Evolutionary conservation across 2,888 invertebrate species (phyloP), one percentile per base, ranked within the genome.

Genomic region (Cataglyphis altisquamis): DNA sequence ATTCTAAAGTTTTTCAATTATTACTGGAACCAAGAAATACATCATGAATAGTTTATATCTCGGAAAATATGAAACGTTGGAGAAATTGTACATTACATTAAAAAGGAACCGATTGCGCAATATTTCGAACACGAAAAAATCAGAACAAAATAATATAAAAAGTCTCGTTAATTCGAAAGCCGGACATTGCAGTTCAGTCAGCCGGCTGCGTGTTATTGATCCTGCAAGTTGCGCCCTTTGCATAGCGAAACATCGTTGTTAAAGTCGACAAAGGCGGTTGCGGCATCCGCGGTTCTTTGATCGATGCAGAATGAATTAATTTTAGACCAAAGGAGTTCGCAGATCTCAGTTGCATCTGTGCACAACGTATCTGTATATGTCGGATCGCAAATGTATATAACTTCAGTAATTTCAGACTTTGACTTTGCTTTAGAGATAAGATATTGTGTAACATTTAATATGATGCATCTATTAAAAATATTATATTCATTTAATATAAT

Each of bases 201-300:
- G 77, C 29, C 57, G 64, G 41, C 55, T 57, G 77, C 67, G 21
- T 77, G 55, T 67, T 77, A 77, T 77, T 41, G 77, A 77, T 77
- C 77, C 77, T 36, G 67, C 57, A 77, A 77, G 77, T 77, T 57
- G 67, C 41, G 77, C 77, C 67, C 77, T 77, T 77, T 77, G 55
- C 67, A 77, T 77, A 67, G 55, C 67, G 55, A 77, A 67, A 77
- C 55, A 41, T 67, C 41, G 55, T 32, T 29, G 55, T n/a, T 29
- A 10, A 67, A 29, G 67, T 67, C 67, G 67, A 77, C 77, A 67
- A 77, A 77, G 67, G 77, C 67, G 77, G 29, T n/a, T 18, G 12
- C n/a, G 29, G 67, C 21, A 55, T 29, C 25, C 57, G 55, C 67
- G 64, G 25, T 77, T 67, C 67, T 41, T 67, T 77, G 55, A 77